Evolutionary conservation across 1,140 invertebrate species (phyloP), one percentile per base, ranked within the genome.

Genomic region (Carposina sasakii): DNA sequence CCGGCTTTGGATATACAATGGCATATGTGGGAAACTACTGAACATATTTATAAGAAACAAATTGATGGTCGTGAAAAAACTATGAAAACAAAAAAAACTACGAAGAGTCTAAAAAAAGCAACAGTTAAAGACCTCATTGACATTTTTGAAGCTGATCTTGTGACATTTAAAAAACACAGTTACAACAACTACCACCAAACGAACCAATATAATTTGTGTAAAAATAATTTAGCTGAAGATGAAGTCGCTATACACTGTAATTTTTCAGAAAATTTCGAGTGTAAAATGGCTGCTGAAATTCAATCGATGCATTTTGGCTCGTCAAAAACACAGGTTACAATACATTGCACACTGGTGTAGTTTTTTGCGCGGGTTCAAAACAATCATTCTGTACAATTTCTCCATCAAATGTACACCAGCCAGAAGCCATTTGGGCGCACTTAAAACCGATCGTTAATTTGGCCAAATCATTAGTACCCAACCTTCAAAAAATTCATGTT

Each of bases 241-340:
- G 51, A 57, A 42, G 13, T 21, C 3, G 1, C 21, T n/a, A 48
- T 57, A n/a, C 13, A 54, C 2, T 52, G 48, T 30, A 46, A 61
- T 34, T 57, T 57, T 36, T 48, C 43, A 1, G 54, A 61, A 47
- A 54, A 54, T 30, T 57, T 52, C 21, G 33, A 40, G 3, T 31
- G 46, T 39, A 54, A 61, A 28, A 19, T 43, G 6, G 9, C 24
- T 2, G 10, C 28, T 9, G 48, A 61, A 39, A 30, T 61, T 2
- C 60, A 62, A 26, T 28, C 52, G 1, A 52, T 45, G 13, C 52
- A 62, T 22, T 62, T 52, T 44, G 52, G 52, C 8, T 45, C 42
- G 5, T 54, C 52, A 1, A 54, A 53, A 50, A 40, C 39, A 22
- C 31, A 49, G 28, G 51, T 62, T 22, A 26, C n/a, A n/a, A n/a